Evolutionary conservation across 2,797 vertebrate genomes (phyloP).

Genomic region (Carduelis carduelis): DNA sequence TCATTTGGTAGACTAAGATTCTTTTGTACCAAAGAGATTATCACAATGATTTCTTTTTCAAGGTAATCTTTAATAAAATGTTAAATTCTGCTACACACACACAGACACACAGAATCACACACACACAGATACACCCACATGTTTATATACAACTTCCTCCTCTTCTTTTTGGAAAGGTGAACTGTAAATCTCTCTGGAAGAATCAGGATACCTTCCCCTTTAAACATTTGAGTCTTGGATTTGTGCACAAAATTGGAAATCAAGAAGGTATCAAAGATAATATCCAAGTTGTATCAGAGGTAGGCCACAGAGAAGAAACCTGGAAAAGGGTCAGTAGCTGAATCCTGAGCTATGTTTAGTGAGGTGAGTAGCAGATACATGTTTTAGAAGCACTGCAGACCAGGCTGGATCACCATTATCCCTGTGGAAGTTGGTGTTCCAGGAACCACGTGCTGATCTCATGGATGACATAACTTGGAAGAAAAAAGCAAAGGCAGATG

Average conservation of each 20-base stretch:
- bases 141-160: accelerated
- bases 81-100: not conserved
- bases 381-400: not conserved
- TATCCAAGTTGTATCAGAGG: not conserved
- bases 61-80: not conserved
- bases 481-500: not conserved
- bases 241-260: not conserved
- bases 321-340: not conserved
- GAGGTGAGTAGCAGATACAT: not conserved
- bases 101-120: not conserved
- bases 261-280: not conserved
- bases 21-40: not conserved
- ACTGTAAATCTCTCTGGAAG: not conserved
- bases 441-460: not conserved
- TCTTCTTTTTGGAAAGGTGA: not conserved
- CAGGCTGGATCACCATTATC: not conserved
- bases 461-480: not conserved
- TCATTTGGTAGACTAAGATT: not conserved
- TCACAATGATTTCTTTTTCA: not conserved
- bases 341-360: not conserved
- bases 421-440: not conserved
- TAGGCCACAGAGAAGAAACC: not conserved
- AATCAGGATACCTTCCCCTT: not conserved
- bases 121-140: not conserved
- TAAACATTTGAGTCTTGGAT: not conserved